Percentiles rank a stretch among this genome's conserved stretches.
Conservation (phyloP, 1,140 invertebrate species). For the Elymnias hypermnestra region DNA sequence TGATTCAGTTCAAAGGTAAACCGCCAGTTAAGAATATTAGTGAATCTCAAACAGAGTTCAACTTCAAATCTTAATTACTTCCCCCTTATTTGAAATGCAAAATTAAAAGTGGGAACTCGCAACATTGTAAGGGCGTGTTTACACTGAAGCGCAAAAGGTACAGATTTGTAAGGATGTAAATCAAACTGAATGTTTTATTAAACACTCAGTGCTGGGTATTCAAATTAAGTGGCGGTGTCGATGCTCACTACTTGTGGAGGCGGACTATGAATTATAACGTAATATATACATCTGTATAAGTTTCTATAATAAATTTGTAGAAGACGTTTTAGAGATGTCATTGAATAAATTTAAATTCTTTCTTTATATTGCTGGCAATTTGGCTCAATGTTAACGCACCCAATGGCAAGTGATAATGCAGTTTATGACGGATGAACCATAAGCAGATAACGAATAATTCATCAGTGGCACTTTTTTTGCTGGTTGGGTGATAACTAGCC, state of each 20-base stretch:
- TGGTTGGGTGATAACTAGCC: no score
- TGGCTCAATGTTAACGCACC: no score
- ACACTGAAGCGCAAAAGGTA: conserved; percentile 66
- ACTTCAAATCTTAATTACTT: conserved; percentile 12
- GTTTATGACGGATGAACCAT: no score
- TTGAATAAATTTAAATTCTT: no score
- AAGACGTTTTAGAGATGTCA: no score
- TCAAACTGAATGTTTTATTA: conserved; percentile 73
- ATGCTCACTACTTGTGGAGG: conserved; percentile 33
- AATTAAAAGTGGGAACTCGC: conserved; percentile 35
- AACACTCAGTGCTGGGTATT: conserved; percentile 67
- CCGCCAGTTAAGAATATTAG: background rate
- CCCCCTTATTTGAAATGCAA: conserved; percentile 36
- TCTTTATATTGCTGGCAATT: no score
- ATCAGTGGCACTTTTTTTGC: no score
- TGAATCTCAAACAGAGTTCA: background rate
- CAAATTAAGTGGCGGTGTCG: conserved; percentile 68
- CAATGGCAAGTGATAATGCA: no score
- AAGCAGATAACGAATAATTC: no score
- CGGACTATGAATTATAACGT: conserved; percentile 8
- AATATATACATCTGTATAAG: no score
- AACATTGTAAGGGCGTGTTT: conserved; percentile 58
- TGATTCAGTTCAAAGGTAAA: no score
- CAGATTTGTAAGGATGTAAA: conserved; percentile 67
- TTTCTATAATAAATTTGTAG: no score